Evolutionary conservation across 2,888 invertebrate genomes (phyloP).

Genomic region (Autographa gamma): DNA sequence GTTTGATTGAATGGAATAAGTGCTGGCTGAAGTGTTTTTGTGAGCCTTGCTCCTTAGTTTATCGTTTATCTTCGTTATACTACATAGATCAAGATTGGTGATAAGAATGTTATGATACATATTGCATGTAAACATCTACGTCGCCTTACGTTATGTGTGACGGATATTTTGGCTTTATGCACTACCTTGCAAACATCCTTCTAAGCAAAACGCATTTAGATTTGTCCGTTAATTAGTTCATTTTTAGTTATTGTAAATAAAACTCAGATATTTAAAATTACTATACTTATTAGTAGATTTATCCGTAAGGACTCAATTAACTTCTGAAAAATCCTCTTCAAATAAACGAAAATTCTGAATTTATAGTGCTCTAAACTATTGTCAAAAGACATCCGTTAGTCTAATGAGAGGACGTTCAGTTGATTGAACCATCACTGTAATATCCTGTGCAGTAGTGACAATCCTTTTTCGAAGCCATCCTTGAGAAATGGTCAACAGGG

Average conservation of each 20-base stretch:
- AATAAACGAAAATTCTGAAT: no score
- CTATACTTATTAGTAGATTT: no score
- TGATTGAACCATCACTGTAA: conserved; percentile 69
- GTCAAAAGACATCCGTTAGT: conserved; percentile 57
- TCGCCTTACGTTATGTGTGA: no score
- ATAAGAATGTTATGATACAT: no score
- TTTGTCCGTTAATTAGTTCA: no score
- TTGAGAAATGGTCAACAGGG: conserved; percentile 64
- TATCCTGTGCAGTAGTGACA: conserved; percentile 68
- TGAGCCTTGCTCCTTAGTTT: conserved; percentile 19
- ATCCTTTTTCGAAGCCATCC: conserved; percentile 65
- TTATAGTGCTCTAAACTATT: conserved; percentile 41
- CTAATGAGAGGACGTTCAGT: conserved; percentile 43
- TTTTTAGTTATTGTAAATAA: no score
- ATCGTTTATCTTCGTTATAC: conserved; percentile 27
- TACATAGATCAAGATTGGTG: background rate
- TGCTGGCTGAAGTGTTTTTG: conserved; percentile 53
- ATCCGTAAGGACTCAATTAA: no score
- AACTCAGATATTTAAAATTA: no score
- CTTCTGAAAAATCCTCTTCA: no score
- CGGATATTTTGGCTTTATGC: no score
- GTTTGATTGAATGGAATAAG: conserved; percentile 67
- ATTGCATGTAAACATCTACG: background rate
- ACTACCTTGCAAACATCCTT: no score
- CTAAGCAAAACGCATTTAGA: no score